Conservation (phyloP, 2,797 vertebrate species). For the Moxostoma hubbsi region DNA sequence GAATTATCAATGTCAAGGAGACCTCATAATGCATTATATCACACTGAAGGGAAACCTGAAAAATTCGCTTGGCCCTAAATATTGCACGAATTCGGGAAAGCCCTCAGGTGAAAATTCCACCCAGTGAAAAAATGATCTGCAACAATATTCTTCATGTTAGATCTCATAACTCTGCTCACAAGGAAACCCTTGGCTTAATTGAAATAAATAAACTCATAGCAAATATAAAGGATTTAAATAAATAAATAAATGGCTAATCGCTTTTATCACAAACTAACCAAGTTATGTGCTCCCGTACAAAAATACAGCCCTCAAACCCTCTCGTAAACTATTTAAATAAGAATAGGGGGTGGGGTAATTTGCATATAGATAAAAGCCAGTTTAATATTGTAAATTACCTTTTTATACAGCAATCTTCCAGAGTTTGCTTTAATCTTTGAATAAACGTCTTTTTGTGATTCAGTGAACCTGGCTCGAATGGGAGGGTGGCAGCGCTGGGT, state of each 20-base stretch:
- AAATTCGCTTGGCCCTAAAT: constrained; percentile 56
- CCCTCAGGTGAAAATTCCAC: constrained; percentile 54
- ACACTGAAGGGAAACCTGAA: constrained; percentile 58
- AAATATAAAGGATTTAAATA: constrained; percentile 1
- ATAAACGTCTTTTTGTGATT: constrained; percentile 68
- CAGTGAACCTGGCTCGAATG: constrained; percentile 52
- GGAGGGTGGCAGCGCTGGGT: background rate
- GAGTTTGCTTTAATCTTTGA: constrained; percentile 75
- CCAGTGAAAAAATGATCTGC: constrained; percentile 42
- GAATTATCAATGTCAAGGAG: constrained; percentile 64
- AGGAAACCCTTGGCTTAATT: constrained; percentile 60
- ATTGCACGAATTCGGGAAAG: constrained; percentile 47
- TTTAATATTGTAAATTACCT: constrained; percentile 77
- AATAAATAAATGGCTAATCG: constrained; percentile 60
- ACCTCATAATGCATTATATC: constrained; percentile 59
- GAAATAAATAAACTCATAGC: constrained; percentile 68
- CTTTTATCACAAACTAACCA: constrained; percentile 67
- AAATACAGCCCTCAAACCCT: constrained; percentile 55
- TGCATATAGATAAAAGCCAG: constrained; percentile 78
- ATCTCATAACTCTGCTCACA: constrained; percentile 51
- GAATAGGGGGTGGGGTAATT: constrained; percentile 65
- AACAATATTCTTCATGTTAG: constrained; percentile 63
- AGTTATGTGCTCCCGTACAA: constrained; percentile 58
- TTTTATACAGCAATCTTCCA: constrained; percentile 69
- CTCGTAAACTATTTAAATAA: constrained; percentile 70